Base-by-base conservation (phyloP, 2,797 vertebrate species). In the Ispidina lecontei region DNA sequence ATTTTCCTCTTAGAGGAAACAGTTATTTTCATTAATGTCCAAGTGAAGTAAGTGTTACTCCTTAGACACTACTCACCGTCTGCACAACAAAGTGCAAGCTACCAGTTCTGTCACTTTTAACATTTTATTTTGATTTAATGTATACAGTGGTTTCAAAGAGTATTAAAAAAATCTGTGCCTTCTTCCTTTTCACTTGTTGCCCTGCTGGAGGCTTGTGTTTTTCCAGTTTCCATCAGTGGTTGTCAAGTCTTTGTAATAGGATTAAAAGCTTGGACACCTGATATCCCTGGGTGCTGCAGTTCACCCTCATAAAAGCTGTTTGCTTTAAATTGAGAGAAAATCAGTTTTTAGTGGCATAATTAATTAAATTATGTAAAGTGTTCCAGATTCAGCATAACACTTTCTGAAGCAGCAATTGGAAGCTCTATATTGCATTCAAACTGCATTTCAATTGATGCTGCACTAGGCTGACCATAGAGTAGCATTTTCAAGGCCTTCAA, bases 321-420 rank as follows among this genome's bases (percentile, higher is more conserved):
- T 91, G 91, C 77, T 94, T 96, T 88, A 96, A 91, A 97, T 89
- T 91, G 84, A 96, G 80, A 78, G 93, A 87, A 95, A 94, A 91
- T 91, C 70, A 93, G 93, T 35, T 94, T 97, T 97, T 95, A 93
- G 83, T 93, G 62, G 81, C 84, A 94, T 87, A 96, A 94, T 96
- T 96, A 94, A 92, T 97, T 94, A 95, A 95, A 96, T 96, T 95
- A 93, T 95, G 96, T 94, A 95, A 95, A 96, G 87, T 93, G 71
- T 94, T 92, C 89, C 80, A 93, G 85, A 94, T 91, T 93, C 92
- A 95, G 63, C 83, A 63, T 62, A 91, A 75, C 89, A 80, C 51
- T 93, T 94, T 91, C 82, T 65, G 84, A 96, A 93, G 67, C 82
- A 85, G 93, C 85, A 56, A 84, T 26, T 68, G 84, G 72, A 95